Evolutionary conservation across 2,888 invertebrate species (phyloP).

Genomic region (Cheilosia vernalis): DNA sequence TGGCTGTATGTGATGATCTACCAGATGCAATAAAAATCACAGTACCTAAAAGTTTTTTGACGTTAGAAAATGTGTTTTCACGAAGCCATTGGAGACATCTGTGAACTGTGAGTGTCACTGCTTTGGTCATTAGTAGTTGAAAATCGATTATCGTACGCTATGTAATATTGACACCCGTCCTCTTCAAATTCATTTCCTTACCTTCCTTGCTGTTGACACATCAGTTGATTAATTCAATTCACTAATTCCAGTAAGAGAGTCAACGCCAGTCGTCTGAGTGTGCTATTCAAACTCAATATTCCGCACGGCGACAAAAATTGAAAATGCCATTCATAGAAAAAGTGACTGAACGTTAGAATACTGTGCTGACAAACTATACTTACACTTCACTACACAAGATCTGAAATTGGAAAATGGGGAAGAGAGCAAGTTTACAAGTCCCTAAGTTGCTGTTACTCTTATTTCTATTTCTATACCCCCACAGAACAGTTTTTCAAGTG

Average conservation of each 20-base stretch:
- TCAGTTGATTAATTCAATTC: slow-evolving; percentile 56
- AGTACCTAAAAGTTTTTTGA: neutral
- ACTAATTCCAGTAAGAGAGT: slow-evolving; percentile 51
- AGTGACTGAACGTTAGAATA: slow-evolving; percentile 61
- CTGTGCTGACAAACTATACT: slow-evolving; percentile 64
- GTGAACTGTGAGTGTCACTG: neutral
- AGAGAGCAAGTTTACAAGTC: slow-evolving; percentile 66
- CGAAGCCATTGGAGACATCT: neutral
- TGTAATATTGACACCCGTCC: neutral
- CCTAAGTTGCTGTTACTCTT: slow-evolving; percentile 72
- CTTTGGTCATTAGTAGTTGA: neutral
- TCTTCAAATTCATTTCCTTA: neutral
- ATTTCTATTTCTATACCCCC: slow-evolving; percentile 26
- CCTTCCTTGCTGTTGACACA: slow-evolving; percentile 22
- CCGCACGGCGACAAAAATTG: slow-evolving; percentile 65
- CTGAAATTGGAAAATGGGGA: slow-evolving; percentile 25
- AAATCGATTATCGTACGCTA: neutral
- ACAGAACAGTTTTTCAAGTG: slow-evolving; percentile 68
- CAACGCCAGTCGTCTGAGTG: slow-evolving; percentile 40
- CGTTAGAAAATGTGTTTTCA: neutral
- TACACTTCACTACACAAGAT: slow-evolving; percentile 65
- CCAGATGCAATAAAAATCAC: neutral
- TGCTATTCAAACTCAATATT: slow-evolving; percentile 63
- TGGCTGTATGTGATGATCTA: neutral
- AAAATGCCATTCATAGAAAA: slow-evolving; percentile 72